Conservation (phyloP, 2,113 vertebrate genomes). For the Chionis minor region DNA sequence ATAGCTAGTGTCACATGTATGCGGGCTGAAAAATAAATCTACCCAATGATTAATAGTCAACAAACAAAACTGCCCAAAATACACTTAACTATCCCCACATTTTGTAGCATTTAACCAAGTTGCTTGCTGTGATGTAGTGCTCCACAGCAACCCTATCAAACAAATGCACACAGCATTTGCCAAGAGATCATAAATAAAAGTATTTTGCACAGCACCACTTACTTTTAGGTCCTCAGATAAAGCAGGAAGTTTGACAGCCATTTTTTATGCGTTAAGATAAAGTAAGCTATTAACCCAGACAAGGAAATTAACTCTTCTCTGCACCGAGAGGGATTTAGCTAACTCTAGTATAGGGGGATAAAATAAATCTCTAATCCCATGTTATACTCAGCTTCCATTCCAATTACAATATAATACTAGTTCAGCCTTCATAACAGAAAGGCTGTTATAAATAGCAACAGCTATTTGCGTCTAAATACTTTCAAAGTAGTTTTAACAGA, state of each 20-base stretch:
- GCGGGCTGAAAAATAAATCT: fast-evolving
- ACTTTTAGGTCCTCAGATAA: neutral
- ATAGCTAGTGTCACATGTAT: fast-evolving
- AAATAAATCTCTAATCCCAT: neutral
- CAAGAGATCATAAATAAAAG: neutral
- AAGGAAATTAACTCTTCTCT: conserved; percentile 1
- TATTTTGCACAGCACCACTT: neutral
- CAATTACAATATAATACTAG: neutral
- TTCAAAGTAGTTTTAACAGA: neutral
- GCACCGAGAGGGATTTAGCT: neutral
- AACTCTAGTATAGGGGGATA: neutral
- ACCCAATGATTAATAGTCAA: fast-evolving
- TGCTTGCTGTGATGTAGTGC: fast-evolving
- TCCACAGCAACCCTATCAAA: neutral
- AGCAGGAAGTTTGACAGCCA: neutral
- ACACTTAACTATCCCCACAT: fast-evolving
- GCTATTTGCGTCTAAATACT: neutral
- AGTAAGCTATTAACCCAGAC: neutral
- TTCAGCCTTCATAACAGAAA: neutral
- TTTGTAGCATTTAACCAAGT: fast-evolving
- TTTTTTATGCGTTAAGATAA: neutral
- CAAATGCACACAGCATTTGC: fast-evolving
- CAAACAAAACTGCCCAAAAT: neutral
- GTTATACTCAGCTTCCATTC: neutral
- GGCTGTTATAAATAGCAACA: neutral